Evolutionary conservation across 2,113 vertebrate species (phyloP).

Genomic region (Platanista minor): DNA sequence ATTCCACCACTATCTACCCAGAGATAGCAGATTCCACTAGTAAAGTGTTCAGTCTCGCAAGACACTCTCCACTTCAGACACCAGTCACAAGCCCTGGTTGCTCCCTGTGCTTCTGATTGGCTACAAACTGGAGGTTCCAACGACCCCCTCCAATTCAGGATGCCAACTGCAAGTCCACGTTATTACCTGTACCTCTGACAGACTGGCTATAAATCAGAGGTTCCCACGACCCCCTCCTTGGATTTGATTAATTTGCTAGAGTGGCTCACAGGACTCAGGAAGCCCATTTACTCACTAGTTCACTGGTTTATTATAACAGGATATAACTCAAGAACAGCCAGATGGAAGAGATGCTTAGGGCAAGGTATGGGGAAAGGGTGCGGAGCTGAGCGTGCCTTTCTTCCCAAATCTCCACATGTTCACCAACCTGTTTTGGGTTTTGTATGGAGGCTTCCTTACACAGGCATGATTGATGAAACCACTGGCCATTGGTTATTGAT

Average conservation of each 20-base stretch:
- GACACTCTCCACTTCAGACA: neutral
- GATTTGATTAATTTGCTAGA: neutral
- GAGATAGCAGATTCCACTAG: neutral
- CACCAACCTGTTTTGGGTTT: neutral
- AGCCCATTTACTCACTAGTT: neutral
- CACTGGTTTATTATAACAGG: neutral
- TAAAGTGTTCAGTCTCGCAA: neutral
- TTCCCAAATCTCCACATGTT: neutral
- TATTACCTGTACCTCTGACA: neutral
- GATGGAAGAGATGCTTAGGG: neutral
- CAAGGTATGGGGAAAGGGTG: neutral
- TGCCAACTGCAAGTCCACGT: neutral
- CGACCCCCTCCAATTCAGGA: no score
- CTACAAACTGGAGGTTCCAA: neutral
- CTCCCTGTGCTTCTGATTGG: neutral
- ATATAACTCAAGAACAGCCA: neutral
- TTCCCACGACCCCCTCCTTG: neutral
- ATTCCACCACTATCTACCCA: neutral
- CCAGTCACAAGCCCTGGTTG: neutral
- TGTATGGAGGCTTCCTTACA: neutral
- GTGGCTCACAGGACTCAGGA: neutral
- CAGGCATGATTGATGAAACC: neutral
- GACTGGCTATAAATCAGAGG: neutral
- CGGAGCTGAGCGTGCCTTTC: neutral
- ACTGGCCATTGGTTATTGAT: neutral